These are phyloP conservation scores for Trichogramma pretiosum DNA, from an alignment of 1,140 invertebrate genomes.

Conservation along the genomic window DNA sequence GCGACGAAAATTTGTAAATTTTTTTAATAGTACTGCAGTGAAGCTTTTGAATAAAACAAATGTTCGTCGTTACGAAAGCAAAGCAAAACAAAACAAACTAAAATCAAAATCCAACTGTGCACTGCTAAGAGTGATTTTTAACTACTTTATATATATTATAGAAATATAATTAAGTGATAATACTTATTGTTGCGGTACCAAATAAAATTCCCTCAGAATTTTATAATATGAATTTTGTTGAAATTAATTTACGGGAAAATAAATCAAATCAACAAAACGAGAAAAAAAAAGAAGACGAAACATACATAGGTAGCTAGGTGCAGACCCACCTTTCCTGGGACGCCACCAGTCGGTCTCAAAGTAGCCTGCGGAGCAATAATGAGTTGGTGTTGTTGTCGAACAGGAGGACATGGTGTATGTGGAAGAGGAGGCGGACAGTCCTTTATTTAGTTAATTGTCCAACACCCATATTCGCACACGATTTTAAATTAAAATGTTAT, in stretches of 20 bases:
- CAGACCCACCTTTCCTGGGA: slow-evolving; percentile 81
- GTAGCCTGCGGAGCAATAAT: slow-evolving; percentile 69
- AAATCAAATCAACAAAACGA: slow-evolving; percentile 15
- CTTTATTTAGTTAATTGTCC: slow-evolving; percentile 52
- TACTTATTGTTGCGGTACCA: no score
- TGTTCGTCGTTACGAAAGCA: neutral
- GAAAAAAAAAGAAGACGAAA: slow-evolving; percentile 34
- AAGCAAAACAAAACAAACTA: no score
- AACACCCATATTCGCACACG: slow-evolving; percentile 36
- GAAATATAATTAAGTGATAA: neutral
- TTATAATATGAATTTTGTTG: no score
- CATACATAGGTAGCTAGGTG: slow-evolving; percentile 49
- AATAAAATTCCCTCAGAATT: no score
- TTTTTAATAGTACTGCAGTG: neutral
- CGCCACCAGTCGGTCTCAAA: slow-evolving; percentile 89
- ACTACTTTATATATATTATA: neutral
- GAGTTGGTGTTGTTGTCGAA: slow-evolving; percentile 47
- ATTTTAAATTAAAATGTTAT: no score
- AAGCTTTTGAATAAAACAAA: no score
- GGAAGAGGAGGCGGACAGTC: slow-evolving; percentile 83
- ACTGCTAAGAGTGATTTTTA: neutral
- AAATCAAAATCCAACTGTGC: no score
- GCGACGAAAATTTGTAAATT: neutral
- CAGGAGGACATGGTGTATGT: slow-evolving; percentile 59
- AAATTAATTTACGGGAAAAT: no score